phyloP scores from a whole-genome alignment of 1,140 invertebrate genomes.

The Varroa destructor region DNA sequence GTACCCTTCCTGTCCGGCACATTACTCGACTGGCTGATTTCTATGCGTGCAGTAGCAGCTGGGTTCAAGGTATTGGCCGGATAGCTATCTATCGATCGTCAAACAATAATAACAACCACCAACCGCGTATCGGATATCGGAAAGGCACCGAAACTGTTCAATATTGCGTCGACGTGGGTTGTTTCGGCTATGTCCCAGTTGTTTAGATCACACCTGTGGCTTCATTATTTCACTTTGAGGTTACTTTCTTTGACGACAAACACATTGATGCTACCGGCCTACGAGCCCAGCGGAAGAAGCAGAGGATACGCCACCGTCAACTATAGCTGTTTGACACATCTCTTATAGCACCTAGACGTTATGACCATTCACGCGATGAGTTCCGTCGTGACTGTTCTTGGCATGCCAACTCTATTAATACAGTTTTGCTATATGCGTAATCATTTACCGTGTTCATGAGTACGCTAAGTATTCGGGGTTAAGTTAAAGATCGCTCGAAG shows the following conservation, averaged over 20 bases:
- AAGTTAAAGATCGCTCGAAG: no score
- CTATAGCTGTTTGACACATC: constrained; percentile 55
- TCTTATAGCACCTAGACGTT: constrained; percentile 45
- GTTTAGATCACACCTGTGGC: no score
- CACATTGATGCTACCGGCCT: no score
- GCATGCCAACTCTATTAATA: constrained; percentile 35
- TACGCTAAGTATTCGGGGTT: neutral
- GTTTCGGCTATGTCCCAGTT: constrained; percentile 50
- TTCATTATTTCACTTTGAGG: no score
- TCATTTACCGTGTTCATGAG: constrained; percentile 18
- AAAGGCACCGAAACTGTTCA: constrained; percentile 37
- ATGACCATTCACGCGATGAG: constrained; percentile 52
- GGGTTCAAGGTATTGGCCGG: no score
- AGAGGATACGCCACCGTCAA: neutral
- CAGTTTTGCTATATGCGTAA: constrained; percentile 33
- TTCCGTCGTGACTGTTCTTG: constrained; percentile 37
- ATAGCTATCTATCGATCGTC: neutral
- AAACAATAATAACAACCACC: neutral
- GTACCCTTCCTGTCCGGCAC: constrained; percentile 65
- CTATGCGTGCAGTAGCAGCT: constrained; percentile 48
- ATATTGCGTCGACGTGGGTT: constrained; percentile 51
- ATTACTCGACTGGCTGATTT: constrained; percentile 60
- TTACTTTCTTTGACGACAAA: neutral
- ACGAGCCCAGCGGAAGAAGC: neutral
- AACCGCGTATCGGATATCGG: neutral